A percentile compares a stretch with the other conserved stretches of the same genome.
Evolutionary conservation across 2,888 invertebrate genomes (phyloP).

Genomic region (Melipona beecheii): DNA sequence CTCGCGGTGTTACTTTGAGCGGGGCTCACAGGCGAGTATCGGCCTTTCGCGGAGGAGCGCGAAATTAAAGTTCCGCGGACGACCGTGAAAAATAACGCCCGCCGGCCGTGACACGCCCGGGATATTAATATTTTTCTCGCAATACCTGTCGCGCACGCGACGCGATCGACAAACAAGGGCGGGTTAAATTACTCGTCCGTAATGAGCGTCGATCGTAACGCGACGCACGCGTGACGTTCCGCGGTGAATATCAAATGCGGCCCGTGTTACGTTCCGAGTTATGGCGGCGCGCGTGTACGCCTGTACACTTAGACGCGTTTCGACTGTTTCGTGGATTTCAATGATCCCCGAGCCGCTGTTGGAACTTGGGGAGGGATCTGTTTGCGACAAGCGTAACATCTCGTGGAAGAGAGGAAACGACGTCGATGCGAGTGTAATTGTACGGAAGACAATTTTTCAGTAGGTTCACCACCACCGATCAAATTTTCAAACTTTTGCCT

Average conservation of each 20-base stretch:
- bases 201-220: constrained; percentile 45
- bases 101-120: not conserved
- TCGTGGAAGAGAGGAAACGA: not conserved
- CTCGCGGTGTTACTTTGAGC: constrained; percentile 31
- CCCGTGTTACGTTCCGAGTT: not conserved
- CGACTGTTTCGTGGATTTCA: not conserved
- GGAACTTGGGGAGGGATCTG: not conserved
- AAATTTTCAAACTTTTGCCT: too few species aligned
- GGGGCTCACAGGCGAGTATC: constrained; percentile 9
- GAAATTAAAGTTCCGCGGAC: constrained; percentile 35
- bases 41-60: not conserved
- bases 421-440: not conserved
- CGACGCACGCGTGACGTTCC: constrained; percentile 7
- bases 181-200: constrained; percentile 30
- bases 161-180: not conserved
- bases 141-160: not conserved
- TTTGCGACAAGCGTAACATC: not conserved
- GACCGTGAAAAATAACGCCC: constrained; percentile 37
- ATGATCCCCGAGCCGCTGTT: not conserved
- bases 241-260: constrained; percentile 33
- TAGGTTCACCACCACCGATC: too few species aligned
- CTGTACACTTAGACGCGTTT: not conserved
- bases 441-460: too few species aligned
- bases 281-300: not conserved
- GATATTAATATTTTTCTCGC: constrained; percentile 42